A percentile compares a stretch with the other conserved stretches of the same genome.
These are phyloP conservation scores for Meloidogyne hapla DNA, from an alignment of 1,140 invertebrate species.

Conservation along the genomic window DNA sequence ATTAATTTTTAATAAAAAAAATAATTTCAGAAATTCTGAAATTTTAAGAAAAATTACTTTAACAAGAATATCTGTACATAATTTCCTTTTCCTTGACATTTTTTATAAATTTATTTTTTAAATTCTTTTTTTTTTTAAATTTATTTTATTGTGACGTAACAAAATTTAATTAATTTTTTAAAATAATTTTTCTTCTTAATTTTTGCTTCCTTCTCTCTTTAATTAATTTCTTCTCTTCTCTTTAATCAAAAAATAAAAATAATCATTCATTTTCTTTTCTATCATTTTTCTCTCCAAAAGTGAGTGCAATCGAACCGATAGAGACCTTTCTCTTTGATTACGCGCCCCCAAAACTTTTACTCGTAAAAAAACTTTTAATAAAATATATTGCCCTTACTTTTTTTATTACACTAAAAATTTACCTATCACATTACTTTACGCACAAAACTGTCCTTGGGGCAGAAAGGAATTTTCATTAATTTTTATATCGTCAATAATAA, in stretches of 20 bases:
- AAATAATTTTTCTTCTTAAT: neutral
- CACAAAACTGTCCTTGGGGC: neutral
- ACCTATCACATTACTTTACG: neutral
- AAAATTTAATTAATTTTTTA: neutral
- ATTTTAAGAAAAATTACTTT: too few species aligned
- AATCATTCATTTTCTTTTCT: neutral
- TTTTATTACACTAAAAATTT: neutral
- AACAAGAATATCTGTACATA: too few species aligned
- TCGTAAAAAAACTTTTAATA: neutral
- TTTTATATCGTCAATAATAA: neutral
- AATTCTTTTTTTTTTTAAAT: neutral
- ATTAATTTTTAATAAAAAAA: too few species aligned
- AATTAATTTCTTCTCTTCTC: neutral
- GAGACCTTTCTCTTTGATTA: neutral
- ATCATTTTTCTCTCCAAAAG: neutral
- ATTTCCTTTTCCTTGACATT: too few species aligned
- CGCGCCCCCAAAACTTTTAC: too few species aligned
- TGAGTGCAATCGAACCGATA: conserved; percentile 5
- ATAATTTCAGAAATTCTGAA: too few species aligned
- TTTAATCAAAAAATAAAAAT: neutral
- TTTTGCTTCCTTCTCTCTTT: neutral
- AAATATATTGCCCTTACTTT: neutral
- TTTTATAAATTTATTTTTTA: neutral
- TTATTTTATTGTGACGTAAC: neutral
- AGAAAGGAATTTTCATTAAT: neutral